phyloP scores from a whole-genome alignment of 2,888 invertebrate species.

The Chironomus riparius region DNA sequence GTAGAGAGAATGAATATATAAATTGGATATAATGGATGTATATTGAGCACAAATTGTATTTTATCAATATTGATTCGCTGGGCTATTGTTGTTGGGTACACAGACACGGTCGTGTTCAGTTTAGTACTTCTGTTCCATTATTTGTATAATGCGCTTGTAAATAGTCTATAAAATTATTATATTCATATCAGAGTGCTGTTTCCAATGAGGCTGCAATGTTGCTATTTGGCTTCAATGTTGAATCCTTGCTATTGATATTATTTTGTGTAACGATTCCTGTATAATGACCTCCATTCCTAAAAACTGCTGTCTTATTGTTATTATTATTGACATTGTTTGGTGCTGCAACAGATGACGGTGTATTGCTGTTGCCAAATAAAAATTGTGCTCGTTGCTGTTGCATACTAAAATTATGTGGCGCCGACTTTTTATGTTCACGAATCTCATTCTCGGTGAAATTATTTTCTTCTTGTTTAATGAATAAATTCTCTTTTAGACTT shows the following conservation, averaged over 20 bases:
- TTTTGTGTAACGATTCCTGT: slow-evolving; percentile 27
- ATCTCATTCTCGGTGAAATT: slow-evolving; percentile 42
- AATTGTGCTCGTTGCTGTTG: slow-evolving; percentile 54
- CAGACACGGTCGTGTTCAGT: background rate
- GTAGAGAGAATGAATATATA: no score
- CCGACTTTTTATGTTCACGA: slow-evolving; percentile 17
- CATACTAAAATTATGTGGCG: slow-evolving; percentile 37
- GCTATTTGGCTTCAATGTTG: slow-evolving; percentile 30
- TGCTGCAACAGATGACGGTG: background rate
- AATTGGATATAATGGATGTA: no score
- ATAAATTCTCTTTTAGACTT: slow-evolving; percentile 39
- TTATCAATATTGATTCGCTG: no score
- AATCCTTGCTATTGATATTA: slow-evolving; percentile 31
- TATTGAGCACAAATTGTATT: no score
- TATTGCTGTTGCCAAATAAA: slow-evolving; percentile 35
- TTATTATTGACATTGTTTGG: background rate
- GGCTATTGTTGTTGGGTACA: no score
- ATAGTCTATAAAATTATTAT: slow-evolving; percentile 23
- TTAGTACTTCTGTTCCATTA: background rate
- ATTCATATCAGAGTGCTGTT: slow-evolving; percentile 50
- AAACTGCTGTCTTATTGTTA: slow-evolving; percentile 27
- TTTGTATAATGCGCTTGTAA: slow-evolving; percentile 9
- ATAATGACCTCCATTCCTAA: slow-evolving; percentile 28
- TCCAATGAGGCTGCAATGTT: slow-evolving; percentile 46
- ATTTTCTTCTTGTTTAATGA: slow-evolving; percentile 41